Percentiles rank a stretch among this genome's conserved stretches.
Evolutionary conservation across 1,140 invertebrate genomes (phyloP).

Genomic region (Meloidogyne hapla): DNA sequence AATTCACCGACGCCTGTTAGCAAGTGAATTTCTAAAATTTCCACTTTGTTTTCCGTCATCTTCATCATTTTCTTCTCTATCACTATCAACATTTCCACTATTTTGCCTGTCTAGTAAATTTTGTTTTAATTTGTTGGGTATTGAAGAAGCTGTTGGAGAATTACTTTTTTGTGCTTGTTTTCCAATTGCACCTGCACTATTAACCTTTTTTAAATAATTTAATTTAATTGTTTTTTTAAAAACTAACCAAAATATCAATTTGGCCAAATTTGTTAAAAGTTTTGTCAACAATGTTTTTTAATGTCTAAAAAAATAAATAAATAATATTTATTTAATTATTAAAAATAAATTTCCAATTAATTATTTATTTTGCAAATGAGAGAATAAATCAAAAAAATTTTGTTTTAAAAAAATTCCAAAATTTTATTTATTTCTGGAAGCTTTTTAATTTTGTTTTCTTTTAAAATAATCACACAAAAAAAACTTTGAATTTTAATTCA

Average conservation of each 20-base stretch:
- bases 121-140: neutral
- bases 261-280: slow-evolving; percentile 25
- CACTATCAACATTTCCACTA: neutral
- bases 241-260: slow-evolving; percentile 30
- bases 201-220: slow-evolving; percentile 24
- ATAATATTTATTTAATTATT: neutral
- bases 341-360: too few species aligned
- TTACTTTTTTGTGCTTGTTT: neutral
- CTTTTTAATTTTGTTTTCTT: too few species aligned
- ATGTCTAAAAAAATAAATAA: slow-evolving; percentile 7
- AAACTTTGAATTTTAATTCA: too few species aligned
- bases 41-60: neutral
- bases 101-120: neutral
- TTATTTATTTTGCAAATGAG: too few species aligned
- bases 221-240: slow-evolving; percentile 17
- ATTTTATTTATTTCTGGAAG: too few species aligned
- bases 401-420: too few species aligned
- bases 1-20: neutral
- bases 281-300: slow-evolving; percentile 34
- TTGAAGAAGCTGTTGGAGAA: neutral
- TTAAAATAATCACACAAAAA: too few species aligned
- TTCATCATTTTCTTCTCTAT: neutral
- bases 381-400: too few species aligned
- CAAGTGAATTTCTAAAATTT: neutral
- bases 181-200: slow-evolving; percentile 25